Percentiles rank a stretch among this genome's conserved stretches.
Evolutionary conservation across 2,113 vertebrate genomes (phyloP).

Genomic region (Piliocolobus tephrosceles): DNA sequence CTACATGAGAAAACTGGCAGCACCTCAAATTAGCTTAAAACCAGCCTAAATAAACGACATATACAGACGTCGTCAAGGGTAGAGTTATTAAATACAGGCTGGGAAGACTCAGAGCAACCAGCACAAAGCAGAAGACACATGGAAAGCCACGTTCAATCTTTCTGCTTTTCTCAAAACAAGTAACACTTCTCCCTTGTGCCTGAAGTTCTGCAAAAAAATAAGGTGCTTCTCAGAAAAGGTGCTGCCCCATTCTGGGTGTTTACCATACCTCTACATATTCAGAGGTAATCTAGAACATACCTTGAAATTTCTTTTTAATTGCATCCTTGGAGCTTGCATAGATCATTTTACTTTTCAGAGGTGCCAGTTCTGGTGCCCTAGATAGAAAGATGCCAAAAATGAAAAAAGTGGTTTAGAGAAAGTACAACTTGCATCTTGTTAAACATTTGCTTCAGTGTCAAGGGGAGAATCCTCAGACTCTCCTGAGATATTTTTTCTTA

Average conservation of each 20-base stretch:
- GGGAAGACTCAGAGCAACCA: neutral
- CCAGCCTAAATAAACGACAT: neutral
- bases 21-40: neutral
- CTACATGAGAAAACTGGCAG: neutral
- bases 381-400: neutral
- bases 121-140: neutral
- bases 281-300: slow-evolving; percentile 74
- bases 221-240: neutral
- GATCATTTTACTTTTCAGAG: slow-evolving; percentile 99
- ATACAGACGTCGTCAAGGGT: neutral
- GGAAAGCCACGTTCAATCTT: neutral
- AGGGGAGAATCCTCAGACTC: neutral
- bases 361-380: slow-evolving; percentile 96
- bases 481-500: neutral
- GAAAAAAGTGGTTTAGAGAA: neutral
- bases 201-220: neutral
- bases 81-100: neutral
- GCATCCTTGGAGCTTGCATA: slow-evolving; percentile 99
- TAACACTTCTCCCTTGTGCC: neutral
- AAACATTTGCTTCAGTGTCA: neutral
- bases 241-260: neutral
- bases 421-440: neutral
- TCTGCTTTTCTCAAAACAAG: neutral
- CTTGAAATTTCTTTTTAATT: slow-evolving; percentile 99
- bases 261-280: neutral